These are phyloP conservation scores for Halisarca cf. caerulea DNA, from an alignment of 37 sponge, comb jelly and placozoan species.

Conservation along the genomic window DNA sequence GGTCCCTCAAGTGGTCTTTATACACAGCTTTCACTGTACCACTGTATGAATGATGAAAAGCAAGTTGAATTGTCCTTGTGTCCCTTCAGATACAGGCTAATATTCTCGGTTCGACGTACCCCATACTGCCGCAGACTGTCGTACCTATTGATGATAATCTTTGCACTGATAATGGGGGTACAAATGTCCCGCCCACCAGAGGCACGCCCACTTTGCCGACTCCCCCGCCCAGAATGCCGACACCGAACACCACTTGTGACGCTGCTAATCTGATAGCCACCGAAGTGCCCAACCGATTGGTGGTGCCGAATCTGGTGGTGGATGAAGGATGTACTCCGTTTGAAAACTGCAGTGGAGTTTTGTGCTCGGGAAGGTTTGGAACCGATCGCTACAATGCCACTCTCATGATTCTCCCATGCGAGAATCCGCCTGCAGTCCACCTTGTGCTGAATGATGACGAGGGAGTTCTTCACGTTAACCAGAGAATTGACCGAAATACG, in stretches of 20 bases:
- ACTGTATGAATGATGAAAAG: too few species aligned
- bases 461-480: background rate
- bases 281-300: background rate
- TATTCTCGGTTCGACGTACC: too few species aligned
- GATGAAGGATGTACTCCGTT: background rate
- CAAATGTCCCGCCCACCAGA: background rate
- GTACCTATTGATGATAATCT: constrained; percentile 8
- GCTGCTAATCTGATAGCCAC: background rate
- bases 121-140: background rate
- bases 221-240: background rate
- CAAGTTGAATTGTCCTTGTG: too few species aligned
- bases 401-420: background rate
- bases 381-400: background rate
- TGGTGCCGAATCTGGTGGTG: background rate
- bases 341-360: constrained; percentile 2
- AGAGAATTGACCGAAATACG: background rate
- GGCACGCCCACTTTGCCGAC: background rate
- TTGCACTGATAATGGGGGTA: background rate
- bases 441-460: background rate
- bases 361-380: background rate
- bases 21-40: too few species aligned
- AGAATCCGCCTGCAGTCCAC: background rate
- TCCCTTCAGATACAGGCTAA: too few species aligned
- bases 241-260: background rate
- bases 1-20: too few species aligned